Evolutionary conservation across 2,797 vertebrate genomes (phyloP), one percentile per base, ranked within the genome.

Genomic region (Triplophysa yarkandensis): DNA sequence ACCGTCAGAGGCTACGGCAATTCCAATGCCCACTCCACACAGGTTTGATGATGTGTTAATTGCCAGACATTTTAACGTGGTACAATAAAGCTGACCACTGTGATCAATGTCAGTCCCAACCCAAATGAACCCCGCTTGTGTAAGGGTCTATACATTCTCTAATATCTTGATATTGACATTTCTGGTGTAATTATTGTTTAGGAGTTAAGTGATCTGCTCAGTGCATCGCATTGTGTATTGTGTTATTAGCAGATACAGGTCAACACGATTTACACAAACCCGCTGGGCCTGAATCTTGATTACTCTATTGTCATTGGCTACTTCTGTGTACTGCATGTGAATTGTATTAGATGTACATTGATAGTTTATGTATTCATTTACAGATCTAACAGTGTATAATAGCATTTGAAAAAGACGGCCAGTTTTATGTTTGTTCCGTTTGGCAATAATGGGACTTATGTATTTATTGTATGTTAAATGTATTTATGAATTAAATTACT

Each of bases 81-180:
- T 73, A 71, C 63, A 25, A 69, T 41, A 76, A 73, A 80, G 54
- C 48, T 60, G 60, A 39, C 74, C 73, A 23, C 39, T 71, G 21
- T 65, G 79, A 80, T 80, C 69, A 61, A 78, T 80, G 68, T 36
- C 63, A 67, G 62, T 69, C 61, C 52, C 28, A 55, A 70, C 68
- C 64, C 78, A 73, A 78, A 57, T 46, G 58, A 58, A 50, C 52
- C 27, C 25, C 1, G 62, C 62, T 46, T 48, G 71, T 58, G 46
- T 70, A 76, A 71, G 76, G 71, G 78, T 80, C 69, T 76, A 52
- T 73, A 66, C 69, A 70, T 76, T 76, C 70, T 78, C 60, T 63
- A 77, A 66, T 44, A 66, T 52, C 48, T 64, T 68, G 39, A 74
- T 79, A 80, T 80, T 58, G 80, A 61, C 67, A 63, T 63, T 32